These are phyloP conservation scores for Styela plicata DNA, from an alignment of 23 tunicate species.

Conservation along the genomic window DNA sequence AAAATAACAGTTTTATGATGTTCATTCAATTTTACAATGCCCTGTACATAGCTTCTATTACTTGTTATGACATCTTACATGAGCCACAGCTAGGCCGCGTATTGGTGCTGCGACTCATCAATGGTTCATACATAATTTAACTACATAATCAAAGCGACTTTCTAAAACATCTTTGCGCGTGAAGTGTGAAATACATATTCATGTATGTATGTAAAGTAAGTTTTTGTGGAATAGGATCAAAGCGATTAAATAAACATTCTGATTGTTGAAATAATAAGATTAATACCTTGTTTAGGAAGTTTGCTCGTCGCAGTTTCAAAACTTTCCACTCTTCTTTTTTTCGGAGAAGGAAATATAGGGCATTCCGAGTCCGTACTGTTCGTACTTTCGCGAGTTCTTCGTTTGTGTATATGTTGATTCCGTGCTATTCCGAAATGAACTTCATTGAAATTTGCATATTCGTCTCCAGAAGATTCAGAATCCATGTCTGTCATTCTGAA, in stretches of 20 bases:
- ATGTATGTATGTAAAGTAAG: too few relatives aligned
- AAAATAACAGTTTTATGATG: too few relatives aligned
- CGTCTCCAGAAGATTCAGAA: slow-evolving; percentile 4
- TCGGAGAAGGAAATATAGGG: not conserved
- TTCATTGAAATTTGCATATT: not conserved
- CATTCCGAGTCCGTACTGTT: not conserved
- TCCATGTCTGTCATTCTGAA: not conserved
- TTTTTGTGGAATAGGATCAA: not conserved
- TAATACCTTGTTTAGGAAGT: not conserved
- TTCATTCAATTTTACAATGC: too few relatives aligned
- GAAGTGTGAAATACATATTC: too few relatives aligned
- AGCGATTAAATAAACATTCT: not conserved
- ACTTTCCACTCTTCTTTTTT: not conserved
- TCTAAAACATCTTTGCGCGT: too few relatives aligned
- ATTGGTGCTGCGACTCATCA: too few relatives aligned
- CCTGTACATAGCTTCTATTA: too few relatives aligned
- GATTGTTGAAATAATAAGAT: not conserved
- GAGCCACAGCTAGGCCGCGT: too few relatives aligned
- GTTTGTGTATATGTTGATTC: not conserved
- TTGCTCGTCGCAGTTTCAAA: not conserved
- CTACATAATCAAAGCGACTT: too few relatives aligned
- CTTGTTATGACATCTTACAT: too few relatives aligned
- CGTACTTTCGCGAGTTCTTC: not conserved
- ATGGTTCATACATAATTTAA: too few relatives aligned
- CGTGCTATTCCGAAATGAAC: not conserved